These are phyloP conservation scores for Dromiciops gliroides DNA, from an alignment of 2,113 vertebrate species.

Conservation along the genomic window DNA sequence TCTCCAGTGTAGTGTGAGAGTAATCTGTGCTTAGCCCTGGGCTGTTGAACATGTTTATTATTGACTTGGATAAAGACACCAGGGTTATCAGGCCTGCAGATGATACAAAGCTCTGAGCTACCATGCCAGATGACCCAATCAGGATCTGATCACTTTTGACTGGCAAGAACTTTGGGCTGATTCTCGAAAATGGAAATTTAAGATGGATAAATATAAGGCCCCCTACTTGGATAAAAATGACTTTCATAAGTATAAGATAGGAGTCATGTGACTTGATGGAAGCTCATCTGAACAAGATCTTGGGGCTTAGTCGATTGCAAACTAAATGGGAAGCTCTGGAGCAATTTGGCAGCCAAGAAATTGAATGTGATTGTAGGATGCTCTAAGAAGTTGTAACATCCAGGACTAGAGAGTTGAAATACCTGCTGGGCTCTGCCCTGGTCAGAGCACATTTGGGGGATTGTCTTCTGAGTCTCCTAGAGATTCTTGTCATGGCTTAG, in stretches of 20 bases:
- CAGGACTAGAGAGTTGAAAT: neutral
- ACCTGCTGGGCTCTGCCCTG: neutral
- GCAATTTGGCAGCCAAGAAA: neutral
- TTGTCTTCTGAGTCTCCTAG: neutral
- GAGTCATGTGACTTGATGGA: neutral
- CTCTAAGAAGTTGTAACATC: neutral
- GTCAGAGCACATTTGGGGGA: neutral
- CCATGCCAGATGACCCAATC: no score
- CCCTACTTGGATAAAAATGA: no score
- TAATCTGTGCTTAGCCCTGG: no score
- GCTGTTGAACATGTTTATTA: no score
- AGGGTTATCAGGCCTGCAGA: no score
- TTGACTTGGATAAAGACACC: no score
- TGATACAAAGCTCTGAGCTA: no score
- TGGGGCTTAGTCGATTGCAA: neutral
- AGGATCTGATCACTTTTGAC: no score
- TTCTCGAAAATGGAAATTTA: no score
- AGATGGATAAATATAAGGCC: no score
- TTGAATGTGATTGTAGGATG: neutral
- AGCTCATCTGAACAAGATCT: neutral
- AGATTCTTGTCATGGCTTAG: neutral
- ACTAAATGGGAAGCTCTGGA: neutral
- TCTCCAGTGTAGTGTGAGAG: no score
- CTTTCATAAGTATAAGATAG: neutral
- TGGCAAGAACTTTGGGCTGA: no score